Evolutionary conservation across 1,140 invertebrate species (phyloP), one percentile per base, ranked within the genome.

Genomic region (Micrasema minimum): DNA sequence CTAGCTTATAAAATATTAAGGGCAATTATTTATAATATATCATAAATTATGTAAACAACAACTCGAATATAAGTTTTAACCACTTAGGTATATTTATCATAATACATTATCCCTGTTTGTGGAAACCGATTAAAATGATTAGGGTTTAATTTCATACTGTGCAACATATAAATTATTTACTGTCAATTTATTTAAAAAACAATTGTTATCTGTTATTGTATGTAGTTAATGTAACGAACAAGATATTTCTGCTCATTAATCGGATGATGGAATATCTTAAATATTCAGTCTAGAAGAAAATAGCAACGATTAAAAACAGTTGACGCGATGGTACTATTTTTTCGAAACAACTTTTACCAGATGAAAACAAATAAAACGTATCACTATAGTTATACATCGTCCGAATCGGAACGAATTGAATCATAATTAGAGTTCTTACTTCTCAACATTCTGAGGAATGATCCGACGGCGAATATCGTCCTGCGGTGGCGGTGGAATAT

Each of bases 391-490:
- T 85, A 85, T 80, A 84, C 84, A 68, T 85, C 83, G 70, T 85
- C 83, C 22, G 83, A 85, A 55, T 85, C 83, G 22, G 83, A 85
- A 69, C 87, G 80, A 83, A 93, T 92, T 35, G 90, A 92, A 80
- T 92, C 91, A 72, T 93, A 93, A 79, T 92, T 92, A 74, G 91
- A 91, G 71, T 91, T 92, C 82, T 91, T 90, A 80, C 89, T 90
- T 80, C 88, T 89, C 71, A 93, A 82, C 91, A 93, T 93, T 68
- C 91, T 87, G 43, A 93, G 86, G 78, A 93, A 93, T 57, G 91
- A 92, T 35, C 91, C 91, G 57, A 93, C 85, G 37, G 91, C 91
- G 77, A 92, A 90, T 78, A 93, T 93, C 18, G 91, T 92, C 78
- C 91, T 87, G 59, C 91, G 86, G 81, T 93, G 91, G 72, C 90